Evolutionary conservation across 2,113 vertebrate species (phyloP), one percentile per base, ranked within the genome.

Genomic region (Perca flavescens): DNA sequence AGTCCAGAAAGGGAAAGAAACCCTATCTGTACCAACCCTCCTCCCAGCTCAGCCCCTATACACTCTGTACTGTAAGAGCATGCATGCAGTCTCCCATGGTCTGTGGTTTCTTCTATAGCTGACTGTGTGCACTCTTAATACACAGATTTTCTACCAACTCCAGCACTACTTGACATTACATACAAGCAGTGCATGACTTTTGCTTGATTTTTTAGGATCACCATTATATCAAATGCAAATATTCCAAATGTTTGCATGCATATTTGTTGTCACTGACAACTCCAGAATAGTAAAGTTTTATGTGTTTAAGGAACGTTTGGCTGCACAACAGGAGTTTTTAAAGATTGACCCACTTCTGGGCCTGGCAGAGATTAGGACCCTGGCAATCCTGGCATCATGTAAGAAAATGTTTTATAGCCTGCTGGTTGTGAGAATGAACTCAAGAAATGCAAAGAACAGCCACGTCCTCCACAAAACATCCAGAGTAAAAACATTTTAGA

Each of bases 1-100:
- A 77, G 49, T 46, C 36, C 53, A 58, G 28, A 74, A 15, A 49
- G 40, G 34, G 43, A 64, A 40, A 65, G 43, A 79, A 87, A 85
- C 60, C 49, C 52, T 58, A 53, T 80, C 57, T 66, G 46, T 25
- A 17, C 28, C 50, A 34, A 34, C 34, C 22, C 50, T 12, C 25
- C 57, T 14, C 58, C 70, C 49, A 54, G 25, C 66, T 43, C 6
- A 58, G n/a, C 40, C 58, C 14, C 25, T 43, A 15, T 46, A 19
- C 1, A 0, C 64, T 72, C 58, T 50, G 22, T 54, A 84, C 53
- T 60, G 14, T 54, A 22, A 3, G 36, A 62, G 53, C 11, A 62
- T 47, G 36, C 62, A 49, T 22, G 49, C 61, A 22, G 14, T 65
- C 65, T 3, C 46, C 21, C 28, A 47, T 12, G 10, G n/a, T 56